Conservation (phyloP, 1,140 invertebrate genomes). For the Maniola jurtina region DNA sequence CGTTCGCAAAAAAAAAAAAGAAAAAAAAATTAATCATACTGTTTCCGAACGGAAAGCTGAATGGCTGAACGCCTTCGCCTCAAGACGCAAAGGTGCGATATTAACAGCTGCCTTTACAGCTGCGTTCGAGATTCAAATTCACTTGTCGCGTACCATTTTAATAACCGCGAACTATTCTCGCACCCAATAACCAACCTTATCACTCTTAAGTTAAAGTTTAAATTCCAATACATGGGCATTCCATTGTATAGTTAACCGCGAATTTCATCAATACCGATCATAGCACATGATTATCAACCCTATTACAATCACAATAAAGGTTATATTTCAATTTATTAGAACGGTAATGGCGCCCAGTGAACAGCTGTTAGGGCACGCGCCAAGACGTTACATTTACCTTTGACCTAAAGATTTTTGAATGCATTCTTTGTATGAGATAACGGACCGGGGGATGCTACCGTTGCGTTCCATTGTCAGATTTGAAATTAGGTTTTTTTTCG, state of each 20-base stretch:
- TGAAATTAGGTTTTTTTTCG: conserved; percentile 16
- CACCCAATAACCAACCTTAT: neutral
- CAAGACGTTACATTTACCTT: conserved; percentile 40
- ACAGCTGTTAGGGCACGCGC: conserved; percentile 37
- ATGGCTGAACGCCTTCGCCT: conserved; percentile 31
- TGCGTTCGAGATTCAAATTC: conserved; percentile 37
- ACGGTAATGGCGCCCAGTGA: conserved; percentile 1
- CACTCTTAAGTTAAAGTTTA: neutral
- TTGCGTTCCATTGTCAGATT: conserved; percentile 24
- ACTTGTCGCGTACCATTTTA: conserved; percentile 34
- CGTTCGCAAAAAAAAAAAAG: conserved; percentile 34
- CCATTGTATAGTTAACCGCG: too few relatives aligned
- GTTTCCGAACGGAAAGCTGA: conserved; percentile 6
- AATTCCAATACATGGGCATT: neutral
- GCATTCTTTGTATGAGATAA: conserved; percentile 18
- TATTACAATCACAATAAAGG: neutral
- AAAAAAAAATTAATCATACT: neutral
- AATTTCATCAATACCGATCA: too few relatives aligned
- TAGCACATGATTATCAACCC: neutral
- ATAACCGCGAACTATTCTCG: neutral
- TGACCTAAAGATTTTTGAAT: conserved; percentile 27
- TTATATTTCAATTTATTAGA: neutral
- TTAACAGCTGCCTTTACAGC: conserved; percentile 39
- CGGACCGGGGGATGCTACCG: conserved; percentile 19
- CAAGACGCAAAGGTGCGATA: conserved; percentile 39